Evolutionary conservation across 92 coral and sea anemone genomes (phyloP).

Genomic region (Muricea muricata): DNA sequence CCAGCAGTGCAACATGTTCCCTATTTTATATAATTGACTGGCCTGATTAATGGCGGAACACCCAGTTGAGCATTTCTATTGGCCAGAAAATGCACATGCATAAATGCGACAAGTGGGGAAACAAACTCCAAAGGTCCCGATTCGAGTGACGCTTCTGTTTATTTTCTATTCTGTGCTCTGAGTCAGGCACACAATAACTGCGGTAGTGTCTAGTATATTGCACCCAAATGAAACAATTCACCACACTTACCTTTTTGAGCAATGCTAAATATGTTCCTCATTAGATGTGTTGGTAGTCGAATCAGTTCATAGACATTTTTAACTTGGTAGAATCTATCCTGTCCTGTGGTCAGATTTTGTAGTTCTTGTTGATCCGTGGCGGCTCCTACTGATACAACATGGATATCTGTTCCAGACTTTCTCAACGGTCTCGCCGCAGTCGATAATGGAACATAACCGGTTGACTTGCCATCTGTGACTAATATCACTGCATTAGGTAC

Average conservation of each 20-base stretch:
- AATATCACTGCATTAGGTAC: slow-evolving; percentile 75
- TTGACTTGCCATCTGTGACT: slow-evolving; percentile 76
- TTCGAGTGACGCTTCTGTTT: too few relatives aligned
- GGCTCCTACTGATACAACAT: slow-evolving; percentile 72
- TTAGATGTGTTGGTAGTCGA: slow-evolving; percentile 13
- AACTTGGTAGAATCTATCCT: slow-evolving; percentile 1
- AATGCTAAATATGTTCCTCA: slow-evolving; percentile 10
- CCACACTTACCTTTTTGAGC: slow-evolving; percentile 20
- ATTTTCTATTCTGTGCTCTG: not conserved
- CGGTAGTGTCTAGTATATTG: not conserved
- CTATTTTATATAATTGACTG: too few relatives aligned
- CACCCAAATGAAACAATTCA: not conserved
- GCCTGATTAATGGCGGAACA: too few relatives aligned
- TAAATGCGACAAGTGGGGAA: too few relatives aligned
- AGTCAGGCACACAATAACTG: too few relatives aligned
- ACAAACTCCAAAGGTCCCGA: too few relatives aligned
- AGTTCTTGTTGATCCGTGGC: slow-evolving; percentile 63
- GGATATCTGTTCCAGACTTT: slow-evolving; percentile 67
- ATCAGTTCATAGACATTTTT: slow-evolving; percentile 36
- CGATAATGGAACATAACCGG: slow-evolving; percentile 62
- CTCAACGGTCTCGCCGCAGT: slow-evolving; percentile 69
- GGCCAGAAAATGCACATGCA: too few relatives aligned
- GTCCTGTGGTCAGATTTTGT: slow-evolving; percentile 17
- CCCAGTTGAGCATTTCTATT: too few relatives aligned
- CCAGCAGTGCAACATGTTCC: too few relatives aligned